Evolutionary conservation across 1,140 invertebrate genomes (phyloP), one percentile per base, ranked within the genome.

Genomic region (Steinernema khuongi): DNA sequence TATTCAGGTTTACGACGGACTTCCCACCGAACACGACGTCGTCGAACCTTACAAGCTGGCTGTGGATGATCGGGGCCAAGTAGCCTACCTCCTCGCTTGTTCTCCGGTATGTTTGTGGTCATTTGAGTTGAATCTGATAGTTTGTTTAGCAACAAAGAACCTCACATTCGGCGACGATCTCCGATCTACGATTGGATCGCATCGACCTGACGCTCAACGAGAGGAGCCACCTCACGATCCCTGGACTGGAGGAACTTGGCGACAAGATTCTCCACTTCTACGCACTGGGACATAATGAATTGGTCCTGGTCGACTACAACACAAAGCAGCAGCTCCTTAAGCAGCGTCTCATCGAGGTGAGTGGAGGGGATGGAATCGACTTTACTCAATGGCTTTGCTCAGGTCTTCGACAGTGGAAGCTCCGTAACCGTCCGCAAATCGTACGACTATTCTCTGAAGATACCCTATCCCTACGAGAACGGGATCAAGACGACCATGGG

Each of bases 261-360:
- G 50, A 60, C 14, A 60, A 60, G 50, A 60, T 60, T 22, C 4
- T 60, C 22, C 50, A 60, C 22, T 60, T 60, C 50, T 60, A 60
- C 50, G 50, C 50, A 4, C 50, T 60, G 7, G 50, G 50, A 2
- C 14, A 14, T 4, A 60, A 60, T 22, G 50, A 60, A 60, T 11
- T 60, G 50, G 50, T 60, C 26, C 50, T 60, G 14, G 26, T 60
- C 19, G 50, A 60, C 50, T 60, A 14, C 50, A 60, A 60, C 50
- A n/a, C 50, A 22, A 2, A 60, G 50, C 14, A 60, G 22, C 50
- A 60, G 22, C 4, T 26, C 19, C 11, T 60, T 22, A 60, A 60
- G 19, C 50, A 60, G 50, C 50, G 50, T 11, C 50, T 60, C 11
- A 60, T 60, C 26, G 50, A 60, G 50, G 50, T 60, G n/a, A n/a